Conservation (phyloP, 2,888 invertebrate genomes). For the Cosmopolites sordidus region DNA sequence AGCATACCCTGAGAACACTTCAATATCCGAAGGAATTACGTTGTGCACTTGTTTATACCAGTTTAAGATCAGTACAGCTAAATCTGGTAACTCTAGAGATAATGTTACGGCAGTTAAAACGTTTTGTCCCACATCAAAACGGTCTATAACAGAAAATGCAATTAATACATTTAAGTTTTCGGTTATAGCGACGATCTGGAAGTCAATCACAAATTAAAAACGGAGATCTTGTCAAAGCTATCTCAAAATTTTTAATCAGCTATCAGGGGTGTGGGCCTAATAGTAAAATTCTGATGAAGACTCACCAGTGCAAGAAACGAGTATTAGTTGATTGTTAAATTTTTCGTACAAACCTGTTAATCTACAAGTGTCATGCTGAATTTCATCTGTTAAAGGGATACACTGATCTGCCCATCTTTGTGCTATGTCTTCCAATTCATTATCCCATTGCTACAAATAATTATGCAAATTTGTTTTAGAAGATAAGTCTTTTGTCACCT, state of each 20-base stretch:
- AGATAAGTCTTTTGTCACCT: too few relatives aligned
- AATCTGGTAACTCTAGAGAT: slow-evolving; percentile 26
- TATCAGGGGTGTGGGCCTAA: too few relatives aligned
- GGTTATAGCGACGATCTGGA: too few relatives aligned
- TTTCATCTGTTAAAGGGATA: slow-evolving; percentile 20
- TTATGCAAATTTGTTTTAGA: too few relatives aligned
- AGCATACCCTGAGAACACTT: slow-evolving; percentile 31
- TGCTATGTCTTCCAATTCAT: slow-evolving; percentile 32
- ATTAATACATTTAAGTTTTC: slow-evolving; percentile 3
- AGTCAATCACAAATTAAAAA: too few relatives aligned
- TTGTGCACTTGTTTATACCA: slow-evolving; percentile 34
- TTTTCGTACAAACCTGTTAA: slow-evolving; percentile 23
- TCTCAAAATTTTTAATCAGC: too few relatives aligned
- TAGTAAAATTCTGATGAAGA: too few relatives aligned
- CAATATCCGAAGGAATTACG: slow-evolving; percentile 31
- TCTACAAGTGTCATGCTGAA: slow-evolving; percentile 33
- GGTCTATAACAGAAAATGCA: slow-evolving; percentile 24
- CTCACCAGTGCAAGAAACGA: too few relatives aligned
- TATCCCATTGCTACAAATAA: slow-evolving; percentile 29
- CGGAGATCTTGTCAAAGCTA: too few relatives aligned
- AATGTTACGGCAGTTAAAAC: slow-evolving; percentile 29
- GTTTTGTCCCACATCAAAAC: slow-evolving; percentile 34
- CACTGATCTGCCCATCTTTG: slow-evolving; percentile 36
- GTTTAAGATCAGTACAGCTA: slow-evolving; percentile 32
- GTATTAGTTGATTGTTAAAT: too few relatives aligned